Conservation (phyloP, 2,113 vertebrate species). For the Myiozetetes cayanensis region DNA sequence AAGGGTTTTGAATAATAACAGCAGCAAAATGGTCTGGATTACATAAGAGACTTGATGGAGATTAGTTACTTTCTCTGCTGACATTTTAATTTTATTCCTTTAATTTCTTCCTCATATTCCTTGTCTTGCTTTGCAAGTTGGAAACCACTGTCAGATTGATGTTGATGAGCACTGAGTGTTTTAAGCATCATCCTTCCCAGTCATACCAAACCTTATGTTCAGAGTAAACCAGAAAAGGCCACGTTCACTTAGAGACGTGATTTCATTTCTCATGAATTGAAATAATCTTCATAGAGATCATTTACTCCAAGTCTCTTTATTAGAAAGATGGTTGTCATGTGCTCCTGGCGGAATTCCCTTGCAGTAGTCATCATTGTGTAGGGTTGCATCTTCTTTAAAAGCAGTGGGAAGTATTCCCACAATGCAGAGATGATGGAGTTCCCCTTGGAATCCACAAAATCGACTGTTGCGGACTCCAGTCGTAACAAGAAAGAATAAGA, state of each 20-base stretch:
- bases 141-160: conserved; percentile 16
- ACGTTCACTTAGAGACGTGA: accelerated
- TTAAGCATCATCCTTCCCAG: not conserved
- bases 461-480: not conserved
- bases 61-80: conserved; percentile 60
- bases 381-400: not conserved
- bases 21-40: conserved; percentile 52
- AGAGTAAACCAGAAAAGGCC: not conserved
- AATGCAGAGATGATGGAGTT: not conserved
- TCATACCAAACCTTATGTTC: not conserved
- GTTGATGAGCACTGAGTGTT: not conserved
- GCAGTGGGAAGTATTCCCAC: not conserved
- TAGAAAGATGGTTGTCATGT: not conserved
- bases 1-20: conserved; percentile 55
- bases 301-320: not conserved
- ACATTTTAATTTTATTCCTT: conserved; percentile 63
- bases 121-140: conserved; percentile 11
- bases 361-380: not conserved
- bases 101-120: conserved; percentile 42
- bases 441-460: not conserved
- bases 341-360: not conserved
- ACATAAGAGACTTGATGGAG: conserved; percentile 56
- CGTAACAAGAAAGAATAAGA: not conserved
- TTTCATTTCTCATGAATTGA: not conserved
- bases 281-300: not conserved